These are phyloP conservation scores for Ruditapes philippinarum DNA, from an alignment of 1,140 invertebrate genomes.

Conservation along the genomic window DNA sequence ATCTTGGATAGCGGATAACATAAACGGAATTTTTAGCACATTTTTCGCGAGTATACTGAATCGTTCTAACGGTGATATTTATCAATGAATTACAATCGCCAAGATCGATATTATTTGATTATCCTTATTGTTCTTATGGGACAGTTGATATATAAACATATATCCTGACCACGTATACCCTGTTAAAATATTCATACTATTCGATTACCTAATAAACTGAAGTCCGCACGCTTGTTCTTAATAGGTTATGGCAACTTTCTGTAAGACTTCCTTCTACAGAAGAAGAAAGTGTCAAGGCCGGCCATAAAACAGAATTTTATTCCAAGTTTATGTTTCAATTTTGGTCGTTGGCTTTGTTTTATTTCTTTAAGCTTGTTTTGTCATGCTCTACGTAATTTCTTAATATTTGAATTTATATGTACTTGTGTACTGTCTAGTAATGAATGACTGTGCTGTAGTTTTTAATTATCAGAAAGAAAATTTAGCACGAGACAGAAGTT, in stretches of 20 bases:
- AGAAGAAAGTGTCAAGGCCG: too few relatives aligned
- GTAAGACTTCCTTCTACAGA: too few relatives aligned
- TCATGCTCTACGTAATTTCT: too few relatives aligned
- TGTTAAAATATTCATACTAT: conserved; percentile 2
- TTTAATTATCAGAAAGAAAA: too few relatives aligned
- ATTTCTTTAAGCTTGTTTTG: too few relatives aligned
- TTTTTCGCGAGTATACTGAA: not conserved
- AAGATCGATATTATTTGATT: conserved; percentile 12
- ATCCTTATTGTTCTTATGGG: conserved; percentile 16
- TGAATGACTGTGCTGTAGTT: too few relatives aligned
- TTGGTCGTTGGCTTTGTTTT: too few relatives aligned
- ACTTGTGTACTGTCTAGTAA: too few relatives aligned
- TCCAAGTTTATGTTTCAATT: too few relatives aligned
- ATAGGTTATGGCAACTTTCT: not conserved
- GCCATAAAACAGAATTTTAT: too few relatives aligned
- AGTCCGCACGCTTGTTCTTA: not conserved
- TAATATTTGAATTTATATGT: too few relatives aligned
- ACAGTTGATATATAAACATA: not conserved
- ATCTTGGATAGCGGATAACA: not conserved
- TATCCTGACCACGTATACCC: not conserved
- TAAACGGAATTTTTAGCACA: not conserved
- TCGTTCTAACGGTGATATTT: not conserved
- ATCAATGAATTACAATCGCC: conserved; percentile 7
- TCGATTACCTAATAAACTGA: not conserved
- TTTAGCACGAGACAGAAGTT: too few relatives aligned